phyloP scores from a whole-genome alignment of 2,888 invertebrate species.

The Pseudococcus longispinus region DNA sequence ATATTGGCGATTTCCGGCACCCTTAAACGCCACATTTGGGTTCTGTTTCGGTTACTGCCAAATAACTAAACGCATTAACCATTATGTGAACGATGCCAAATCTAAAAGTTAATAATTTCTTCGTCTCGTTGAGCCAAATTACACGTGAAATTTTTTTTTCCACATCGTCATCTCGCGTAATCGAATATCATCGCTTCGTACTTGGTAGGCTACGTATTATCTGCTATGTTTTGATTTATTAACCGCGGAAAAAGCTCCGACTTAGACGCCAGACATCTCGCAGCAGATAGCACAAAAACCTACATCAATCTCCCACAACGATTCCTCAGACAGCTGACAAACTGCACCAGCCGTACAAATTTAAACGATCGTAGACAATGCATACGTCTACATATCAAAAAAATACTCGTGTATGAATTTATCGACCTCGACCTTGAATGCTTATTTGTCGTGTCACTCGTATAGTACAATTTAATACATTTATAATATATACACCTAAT shows the following conservation, averaged over 20 bases:
- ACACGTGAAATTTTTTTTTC: background rate
- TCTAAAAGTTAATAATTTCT: background rate
- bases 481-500: constrained; percentile 7
- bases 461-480: constrained; percentile 26
- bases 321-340: background rate
- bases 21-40: background rate
- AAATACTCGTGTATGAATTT: constrained; percentile 21
- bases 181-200: background rate
- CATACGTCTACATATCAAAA: background rate
- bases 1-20: background rate
- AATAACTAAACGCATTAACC: background rate
- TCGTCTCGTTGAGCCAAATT: background rate
- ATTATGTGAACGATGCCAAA: background rate
- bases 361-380: background rate
- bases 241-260: constrained; percentile 32
- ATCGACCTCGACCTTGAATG: constrained; percentile 41
- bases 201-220: background rate
- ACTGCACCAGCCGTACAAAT: too few relatives aligned
- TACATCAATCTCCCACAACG: background rate
- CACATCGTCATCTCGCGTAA: background rate
- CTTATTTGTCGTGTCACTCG: constrained; percentile 32
- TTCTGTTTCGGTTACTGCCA: background rate
- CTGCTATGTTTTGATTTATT: constrained; percentile 15
- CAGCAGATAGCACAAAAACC: background rate
- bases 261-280: constrained; percentile 21